Conservation (phyloP, 2,888 invertebrate species). For the Drosophila nr. fundita region DNA sequence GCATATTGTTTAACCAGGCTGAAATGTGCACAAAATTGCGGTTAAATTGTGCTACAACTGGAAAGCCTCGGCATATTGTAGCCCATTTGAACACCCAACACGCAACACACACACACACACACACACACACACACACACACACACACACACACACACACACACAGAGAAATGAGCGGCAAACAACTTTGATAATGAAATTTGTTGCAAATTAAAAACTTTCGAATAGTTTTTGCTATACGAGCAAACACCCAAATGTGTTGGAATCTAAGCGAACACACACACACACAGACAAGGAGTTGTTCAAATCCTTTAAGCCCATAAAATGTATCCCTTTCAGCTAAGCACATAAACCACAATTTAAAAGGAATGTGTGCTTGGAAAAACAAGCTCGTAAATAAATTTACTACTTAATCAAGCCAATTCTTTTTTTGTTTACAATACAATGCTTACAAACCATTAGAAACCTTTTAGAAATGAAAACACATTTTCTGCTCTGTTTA, state of each 20-base stretch:
- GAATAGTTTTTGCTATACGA: constrained; percentile 38
- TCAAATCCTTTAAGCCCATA: constrained; percentile 19
- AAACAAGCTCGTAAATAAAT: constrained; percentile 30
- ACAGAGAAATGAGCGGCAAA: constrained; percentile 14
- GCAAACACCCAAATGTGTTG: constrained; percentile 4
- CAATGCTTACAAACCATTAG: neutral
- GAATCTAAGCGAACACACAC: neutral
- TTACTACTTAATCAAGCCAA: constrained; percentile 38
- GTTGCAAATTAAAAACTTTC: constrained; percentile 45
- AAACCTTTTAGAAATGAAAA: neutral
- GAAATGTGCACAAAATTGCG: constrained; percentile 62
- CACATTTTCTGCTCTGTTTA: neutral
- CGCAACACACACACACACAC: neutral
- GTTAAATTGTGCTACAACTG: constrained; percentile 54
- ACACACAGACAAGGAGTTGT: neutral
- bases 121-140: neutral
- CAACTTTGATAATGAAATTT: constrained; percentile 56
- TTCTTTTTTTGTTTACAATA: neutral
- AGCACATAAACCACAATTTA: constrained; percentile 33
- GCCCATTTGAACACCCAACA: constrained; percentile 30
- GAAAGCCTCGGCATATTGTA: constrained; percentile 12
- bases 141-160: constrained; percentile 7
- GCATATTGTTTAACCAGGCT: constrained; percentile 72
- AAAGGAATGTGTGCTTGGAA: constrained; percentile 2
- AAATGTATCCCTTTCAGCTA: constrained; percentile 32